Conservation (phyloP, 2,888 invertebrate genomes). For the Harmothoe impar region DNA sequence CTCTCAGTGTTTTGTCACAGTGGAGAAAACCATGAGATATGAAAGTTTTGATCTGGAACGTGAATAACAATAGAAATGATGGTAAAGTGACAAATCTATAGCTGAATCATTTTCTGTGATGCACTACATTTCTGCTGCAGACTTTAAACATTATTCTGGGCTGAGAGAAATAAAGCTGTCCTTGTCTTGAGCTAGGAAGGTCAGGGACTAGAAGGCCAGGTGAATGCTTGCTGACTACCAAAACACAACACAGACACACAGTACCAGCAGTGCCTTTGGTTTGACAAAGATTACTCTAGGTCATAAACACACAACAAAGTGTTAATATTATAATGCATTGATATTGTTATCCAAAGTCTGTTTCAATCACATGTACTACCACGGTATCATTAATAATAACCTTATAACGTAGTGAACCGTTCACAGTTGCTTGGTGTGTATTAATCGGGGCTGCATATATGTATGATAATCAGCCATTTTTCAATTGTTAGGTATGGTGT, state of each 20-base stretch:
- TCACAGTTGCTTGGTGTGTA: conserved; percentile 35
- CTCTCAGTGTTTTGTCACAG: too few relatives aligned
- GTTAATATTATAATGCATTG: conserved; percentile 9
- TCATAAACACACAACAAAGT: conserved; percentile 25
- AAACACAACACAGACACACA: neutral
- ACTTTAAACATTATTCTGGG: too few relatives aligned
- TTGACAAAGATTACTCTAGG: conserved; percentile 5
- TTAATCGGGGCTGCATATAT: neutral
- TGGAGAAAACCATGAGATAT: too few relatives aligned
- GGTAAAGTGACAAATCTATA: too few relatives aligned
- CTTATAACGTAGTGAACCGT: conserved; percentile 27
- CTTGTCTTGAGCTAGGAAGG: too few relatives aligned
- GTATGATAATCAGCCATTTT: conserved; percentile 2
- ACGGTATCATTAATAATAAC: conserved; percentile 9
- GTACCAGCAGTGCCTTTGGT: conserved; percentile 35
- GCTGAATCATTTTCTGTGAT: too few relatives aligned
- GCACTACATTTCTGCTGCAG: too few relatives aligned
- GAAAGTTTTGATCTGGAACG: too few relatives aligned
- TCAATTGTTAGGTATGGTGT: neutral
- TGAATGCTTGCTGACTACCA: neutral
- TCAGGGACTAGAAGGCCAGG: too few relatives aligned
- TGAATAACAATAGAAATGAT: too few relatives aligned
- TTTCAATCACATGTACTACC: neutral
- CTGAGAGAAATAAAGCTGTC: too few relatives aligned
- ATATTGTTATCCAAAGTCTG: neutral